Base-by-base conservation (phyloP, 2,888 invertebrate genomes). In the Ganaspis brasiliensis region DNA sequence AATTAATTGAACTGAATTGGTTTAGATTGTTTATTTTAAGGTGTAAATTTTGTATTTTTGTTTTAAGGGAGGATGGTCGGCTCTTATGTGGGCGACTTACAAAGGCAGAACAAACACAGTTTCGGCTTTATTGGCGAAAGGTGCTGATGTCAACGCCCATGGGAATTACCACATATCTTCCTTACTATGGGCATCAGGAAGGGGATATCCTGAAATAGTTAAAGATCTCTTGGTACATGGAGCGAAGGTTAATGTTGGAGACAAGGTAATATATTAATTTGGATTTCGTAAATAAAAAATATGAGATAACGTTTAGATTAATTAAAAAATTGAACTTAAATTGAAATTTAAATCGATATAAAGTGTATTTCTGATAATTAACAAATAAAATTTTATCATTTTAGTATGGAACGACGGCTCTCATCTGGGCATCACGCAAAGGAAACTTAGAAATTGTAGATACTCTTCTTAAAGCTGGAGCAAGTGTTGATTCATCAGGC, bases 21-120 rank as follows among this genome's bases (percentile, higher is more conserved):
- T n/a, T n/a, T n/a, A n/a, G n/a, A n/a, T n/a, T n/a, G n/a, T n/a
- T n/a, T n/a, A n/a, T n/a, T n/a, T n/a, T n/a, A n/a, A n/a, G n/a
- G n/a, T n/a, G n/a, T n/a, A n/a, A n/a, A n/a, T 12, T 78, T 59
- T 72, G 40, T 52, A 89, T 85, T 89, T 37, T 21, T 59, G n/a
- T 75, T 77, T 67, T 9, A 92, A 98, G 98, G 98, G 98, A 84
- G 98, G 98, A 49, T 99, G 99, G 99, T 97, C 98, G 3, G 94
- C 99, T 0, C 93, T 99, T 74, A 98, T 99, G 96, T 99, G 99
- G 99, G 97, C 98, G 0, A 95, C 97, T 9, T 99, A 99, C 93
- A 98, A 98, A 91, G 98, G 97, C 8, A 94, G 95, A 83, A 94
- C 95, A 37, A 95, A 96, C 49, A 94, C 97, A 79, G 98, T 96